A percentile compares a stretch with the other conserved stretches of the same genome.
Evolutionary conservation across 2,888 invertebrate genomes (phyloP).

Genomic region (Drosophila suboccidentalis): DNA sequence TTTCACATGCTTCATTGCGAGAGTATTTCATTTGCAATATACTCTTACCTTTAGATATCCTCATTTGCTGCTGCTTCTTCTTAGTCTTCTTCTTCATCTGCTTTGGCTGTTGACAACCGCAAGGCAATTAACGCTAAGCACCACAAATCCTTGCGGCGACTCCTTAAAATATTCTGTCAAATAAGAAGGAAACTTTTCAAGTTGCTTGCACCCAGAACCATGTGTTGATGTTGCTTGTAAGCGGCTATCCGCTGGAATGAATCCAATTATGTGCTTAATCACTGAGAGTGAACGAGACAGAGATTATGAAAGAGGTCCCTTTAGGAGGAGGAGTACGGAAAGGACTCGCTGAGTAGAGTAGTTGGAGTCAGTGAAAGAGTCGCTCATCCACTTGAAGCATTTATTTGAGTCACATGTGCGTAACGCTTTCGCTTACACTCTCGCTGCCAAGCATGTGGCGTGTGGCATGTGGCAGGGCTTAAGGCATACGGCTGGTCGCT

Average conservation of each 20-base stretch:
- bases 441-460: constrained; percentile 27
- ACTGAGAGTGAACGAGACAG: constrained; percentile 50
- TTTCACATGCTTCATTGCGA: background rate
- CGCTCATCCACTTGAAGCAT: constrained; percentile 44
- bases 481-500: constrained; percentile 75
- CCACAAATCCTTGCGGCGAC: constrained; percentile 75
- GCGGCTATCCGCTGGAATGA: constrained; percentile 67
- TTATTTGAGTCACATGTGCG: constrained; percentile 55
- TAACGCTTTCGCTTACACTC: constrained; percentile 20
- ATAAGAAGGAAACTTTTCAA: constrained; percentile 59
- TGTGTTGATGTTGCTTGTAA: constrained; percentile 61
- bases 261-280: constrained; percentile 84
- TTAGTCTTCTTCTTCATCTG: background rate
- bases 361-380: constrained; percentile 31
- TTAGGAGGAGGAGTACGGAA: constrained; percentile 6
- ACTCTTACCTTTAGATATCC: constrained; percentile 14
- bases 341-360: constrained; percentile 48
- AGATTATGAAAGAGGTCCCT: constrained; percentile 1
- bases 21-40: constrained; percentile 4
- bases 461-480: constrained; percentile 73
- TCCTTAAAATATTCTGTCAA: constrained; percentile 65
- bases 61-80: constrained; percentile 15
- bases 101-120: constrained; percentile 63
- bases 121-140: constrained; percentile 78
- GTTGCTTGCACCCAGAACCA: constrained; percentile 39